These are phyloP conservation scores for Sphenopsis melanotis DNA, from an alignment of 2,797 vertebrate species.

Conservation along the genomic window DNA sequence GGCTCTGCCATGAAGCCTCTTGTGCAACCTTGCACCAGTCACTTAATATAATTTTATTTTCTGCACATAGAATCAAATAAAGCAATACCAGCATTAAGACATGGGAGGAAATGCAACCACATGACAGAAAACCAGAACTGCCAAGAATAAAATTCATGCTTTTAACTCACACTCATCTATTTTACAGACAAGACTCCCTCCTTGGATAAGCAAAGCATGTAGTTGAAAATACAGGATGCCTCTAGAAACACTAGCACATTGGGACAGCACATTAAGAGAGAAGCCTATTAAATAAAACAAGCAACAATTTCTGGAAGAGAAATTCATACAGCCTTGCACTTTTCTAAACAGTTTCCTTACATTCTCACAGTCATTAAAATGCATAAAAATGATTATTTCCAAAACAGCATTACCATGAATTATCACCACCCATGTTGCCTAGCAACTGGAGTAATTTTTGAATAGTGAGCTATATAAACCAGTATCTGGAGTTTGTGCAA, in stretches of 20 bases:
- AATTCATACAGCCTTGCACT: neutral
- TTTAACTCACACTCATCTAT: neutral
- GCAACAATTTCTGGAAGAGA: conserved; percentile 9
- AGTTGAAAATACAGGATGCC: neutral
- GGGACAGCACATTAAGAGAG: neutral
- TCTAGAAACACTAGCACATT: neutral
- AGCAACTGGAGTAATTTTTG: conserved; percentile 75
- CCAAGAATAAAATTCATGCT: neutral
- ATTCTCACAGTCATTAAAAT: conserved; percentile 63
- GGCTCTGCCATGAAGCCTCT: neutral
- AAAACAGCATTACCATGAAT: conserved; percentile 66
- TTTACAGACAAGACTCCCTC: neutral
- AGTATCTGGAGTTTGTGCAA: conserved; percentile 64
- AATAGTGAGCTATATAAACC: conserved; percentile 62
- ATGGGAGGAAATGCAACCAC: neutral
- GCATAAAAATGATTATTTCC: conserved; percentile 70
- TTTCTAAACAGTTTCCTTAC: conserved; percentile 43
- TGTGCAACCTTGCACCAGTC: neutral
- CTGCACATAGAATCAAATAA: neutral
- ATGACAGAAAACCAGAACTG: neutral
- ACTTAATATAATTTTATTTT: neutral
- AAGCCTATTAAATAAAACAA: conserved; percentile 38
- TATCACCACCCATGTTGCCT: conserved; percentile 67
- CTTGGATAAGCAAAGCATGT: neutral
- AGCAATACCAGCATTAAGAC: neutral